Percentiles rank a stretch among this genome's conserved stretches.
phyloP scores from a whole-genome alignment of 2,113 vertebrate genomes.

The Coptodon rendalli region DNA sequence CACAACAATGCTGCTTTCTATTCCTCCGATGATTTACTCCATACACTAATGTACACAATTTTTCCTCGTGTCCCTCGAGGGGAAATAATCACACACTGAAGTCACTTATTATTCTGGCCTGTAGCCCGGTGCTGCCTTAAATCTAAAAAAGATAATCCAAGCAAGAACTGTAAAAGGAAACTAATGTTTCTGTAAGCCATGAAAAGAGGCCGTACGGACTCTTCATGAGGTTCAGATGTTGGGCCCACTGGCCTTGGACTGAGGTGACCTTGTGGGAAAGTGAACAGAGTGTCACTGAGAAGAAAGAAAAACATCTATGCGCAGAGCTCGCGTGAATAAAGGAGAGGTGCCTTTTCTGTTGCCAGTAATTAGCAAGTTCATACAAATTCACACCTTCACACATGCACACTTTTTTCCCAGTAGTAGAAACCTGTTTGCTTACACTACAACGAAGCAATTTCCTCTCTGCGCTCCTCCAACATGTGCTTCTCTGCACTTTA shows the following conservation, averaged over 20 bases:
- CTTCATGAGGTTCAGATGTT: slow-evolving; percentile 56
- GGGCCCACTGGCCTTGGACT: slow-evolving; percentile 23
- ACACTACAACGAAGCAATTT: slow-evolving; percentile 46
- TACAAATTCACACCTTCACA: neutral
- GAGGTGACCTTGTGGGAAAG: slow-evolving; percentile 42
- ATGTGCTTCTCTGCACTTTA: slow-evolving; percentile 45
- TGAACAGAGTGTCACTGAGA: slow-evolving; percentile 16
- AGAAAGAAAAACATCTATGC: neutral
- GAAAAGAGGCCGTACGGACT: slow-evolving; percentile 27
- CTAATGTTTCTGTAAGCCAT: slow-evolving; percentile 41
- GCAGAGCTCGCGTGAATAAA: neutral
- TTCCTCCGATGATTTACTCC: slow-evolving; percentile 17
- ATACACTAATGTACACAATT: slow-evolving; percentile 9
- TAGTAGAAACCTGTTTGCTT: slow-evolving; percentile 27
- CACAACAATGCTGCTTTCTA: slow-evolving; percentile 14
- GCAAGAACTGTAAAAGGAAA: slow-evolving; percentile 39
- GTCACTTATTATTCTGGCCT: slow-evolving; percentile 47
- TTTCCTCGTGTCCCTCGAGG: neutral
- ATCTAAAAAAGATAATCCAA: slow-evolving; percentile 39
- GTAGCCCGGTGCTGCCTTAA: slow-evolving; percentile 27
- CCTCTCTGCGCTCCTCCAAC: slow-evolving; percentile 22
- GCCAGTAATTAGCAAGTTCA: slow-evolving; percentile 6
- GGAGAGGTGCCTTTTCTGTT: neutral
- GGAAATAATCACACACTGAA: slow-evolving; percentile 43
- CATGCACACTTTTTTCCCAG: neutral